phyloP scores from a whole-genome alignment of 1,140 invertebrate species.

The honey bee (Apis mellifera) region DNA sequence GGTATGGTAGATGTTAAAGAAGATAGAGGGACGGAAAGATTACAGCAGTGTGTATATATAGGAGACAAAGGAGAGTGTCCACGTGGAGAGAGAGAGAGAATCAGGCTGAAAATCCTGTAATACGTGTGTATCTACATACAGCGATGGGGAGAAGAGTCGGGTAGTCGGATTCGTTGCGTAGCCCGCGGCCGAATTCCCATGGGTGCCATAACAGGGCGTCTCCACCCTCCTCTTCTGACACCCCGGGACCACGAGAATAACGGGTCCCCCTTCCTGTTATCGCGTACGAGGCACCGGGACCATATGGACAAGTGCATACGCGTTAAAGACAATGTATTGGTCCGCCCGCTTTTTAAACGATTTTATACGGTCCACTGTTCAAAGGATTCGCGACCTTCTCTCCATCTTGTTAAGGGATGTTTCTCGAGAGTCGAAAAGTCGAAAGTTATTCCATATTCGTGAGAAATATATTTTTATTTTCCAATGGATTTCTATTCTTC shows the following conservation, averaged over 20 bases:
- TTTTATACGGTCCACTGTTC: conserved; percentile 30
- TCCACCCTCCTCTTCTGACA: conserved; percentile 54
- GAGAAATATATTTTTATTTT: too few species aligned
- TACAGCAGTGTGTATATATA: not conserved
- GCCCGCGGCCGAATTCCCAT: conserved; percentile 76
- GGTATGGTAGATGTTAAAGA: too few species aligned
- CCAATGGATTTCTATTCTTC: too few species aligned
- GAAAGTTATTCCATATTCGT: not conserved
- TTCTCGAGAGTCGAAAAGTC: not conserved
- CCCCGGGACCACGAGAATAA: conserved; percentile 47
- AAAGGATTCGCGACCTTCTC: too few species aligned
- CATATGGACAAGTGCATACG: conserved; percentile 72
- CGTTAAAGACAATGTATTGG: conserved; percentile 52
- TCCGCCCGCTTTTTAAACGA: conserved; percentile 40
- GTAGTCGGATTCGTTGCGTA: conserved; percentile 65
- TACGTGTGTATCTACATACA: conserved; percentile 61
- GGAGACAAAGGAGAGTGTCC: conserved; percentile 22
- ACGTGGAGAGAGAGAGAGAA: conserved; percentile 48
- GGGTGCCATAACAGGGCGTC: conserved; percentile 75
- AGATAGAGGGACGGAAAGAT: not conserved
- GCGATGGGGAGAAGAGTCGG: conserved; percentile 28
- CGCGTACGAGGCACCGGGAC: conserved; percentile 57
- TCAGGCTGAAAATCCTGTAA: conserved; percentile 60
- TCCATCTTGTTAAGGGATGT: not conserved
- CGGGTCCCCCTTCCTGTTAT: conserved; percentile 69